Evolutionary conservation across 2,797 vertebrate species (phyloP), one percentile per base, ranked within the genome.

Genomic region (Eptatretus atami): DNA sequence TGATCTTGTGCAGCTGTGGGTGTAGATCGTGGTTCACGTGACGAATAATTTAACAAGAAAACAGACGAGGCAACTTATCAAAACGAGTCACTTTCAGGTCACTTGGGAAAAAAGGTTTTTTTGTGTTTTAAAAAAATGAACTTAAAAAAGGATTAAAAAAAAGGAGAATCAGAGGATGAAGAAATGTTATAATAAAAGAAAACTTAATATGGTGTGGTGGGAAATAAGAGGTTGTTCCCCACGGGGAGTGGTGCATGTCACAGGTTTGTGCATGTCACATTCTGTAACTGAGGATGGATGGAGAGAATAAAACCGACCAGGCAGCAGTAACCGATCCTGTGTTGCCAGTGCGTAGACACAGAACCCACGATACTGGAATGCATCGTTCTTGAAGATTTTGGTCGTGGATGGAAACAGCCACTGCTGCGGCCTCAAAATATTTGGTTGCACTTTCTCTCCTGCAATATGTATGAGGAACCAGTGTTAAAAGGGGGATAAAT

Each of bases 341-440:
- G 69, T 68, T n/a, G 81, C 78, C 54, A 95, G 72, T 0, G 76
- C 75, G 52, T 78, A 75, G 53, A 79, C 80, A 77, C 88, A 95
- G 69, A 82, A 76, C 63, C 84, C 79, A 15, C 71, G 78, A 67
- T 79, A 92, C 69, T 95, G 81, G 67, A 90, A 73, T 9, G 71
- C 63, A 65, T 87, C 69, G 15, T 77, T 70, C 15, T 75, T 71
- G 68, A 79, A 79, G 69, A 74, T 70, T 63, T 70, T 67, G 9
- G 72, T 73, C 52, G 71, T 79, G 71, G 82, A 81, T 70, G 81
- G 82, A 65, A 83, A 79, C 70, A 86, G 70, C 86, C 88, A 98
- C n/a, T 87, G 79, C 19, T 72, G 74, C n/a, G 31, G 70, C 70
- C 63, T 69, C 69, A 66, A 78, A 77, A 71, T 82, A 75, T 13